Base-by-base conservation (phyloP, 2,113 vertebrate genomes). In the Tetrao urogallus region DNA sequence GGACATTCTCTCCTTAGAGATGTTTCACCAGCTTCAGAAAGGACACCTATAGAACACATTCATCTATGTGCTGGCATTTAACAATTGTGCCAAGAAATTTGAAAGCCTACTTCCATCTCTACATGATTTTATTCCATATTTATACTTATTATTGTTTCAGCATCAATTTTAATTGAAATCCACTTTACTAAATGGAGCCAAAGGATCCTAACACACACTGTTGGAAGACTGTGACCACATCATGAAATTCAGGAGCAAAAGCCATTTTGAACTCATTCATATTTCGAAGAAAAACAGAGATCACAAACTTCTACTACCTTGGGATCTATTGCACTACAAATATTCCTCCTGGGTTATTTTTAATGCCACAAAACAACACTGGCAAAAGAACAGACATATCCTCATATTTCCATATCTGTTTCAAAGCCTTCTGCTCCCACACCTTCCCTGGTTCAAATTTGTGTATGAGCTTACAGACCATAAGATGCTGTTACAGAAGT, bases 1-100 rank as follows among this genome's bases (percentile, higher is more conserved):
- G 96, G 95, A 97, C 95, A 83, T 78, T 93, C 90, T 96, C 92
- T 90, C 97, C 95, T 92, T 83, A 84, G 93, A 94, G 94, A 97
- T 86, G 91, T 92, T 96, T 92, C 79, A 91, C 76, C 94, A 95
- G 92, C 80, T 95, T 95, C 92, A 91, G 89, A 96, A 96, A 96
- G 95, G 94, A 96, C 95, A 95, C 91, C 95, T 96, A 93, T 81
- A 91, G 87, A 97, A 97, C 89, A 94, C 82, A 95, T 91, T 87
- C 90, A 94, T 94, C 87, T 95, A 43, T 93, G 58, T 85, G 82
- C 78, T 97, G 85, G 92, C 95, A 97, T 97, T 97, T 97, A 95
- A 95, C 90, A 94, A 94, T 87, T 84, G 82, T 92, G 95, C 94
- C 92, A 95, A 96, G 78, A 97, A 96, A 95, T 90, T 3, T 88